These are phyloP conservation scores for Stenichneumon culpator DNA, from an alignment of 2,888 invertebrate genomes.

Conservation along the genomic window DNA sequence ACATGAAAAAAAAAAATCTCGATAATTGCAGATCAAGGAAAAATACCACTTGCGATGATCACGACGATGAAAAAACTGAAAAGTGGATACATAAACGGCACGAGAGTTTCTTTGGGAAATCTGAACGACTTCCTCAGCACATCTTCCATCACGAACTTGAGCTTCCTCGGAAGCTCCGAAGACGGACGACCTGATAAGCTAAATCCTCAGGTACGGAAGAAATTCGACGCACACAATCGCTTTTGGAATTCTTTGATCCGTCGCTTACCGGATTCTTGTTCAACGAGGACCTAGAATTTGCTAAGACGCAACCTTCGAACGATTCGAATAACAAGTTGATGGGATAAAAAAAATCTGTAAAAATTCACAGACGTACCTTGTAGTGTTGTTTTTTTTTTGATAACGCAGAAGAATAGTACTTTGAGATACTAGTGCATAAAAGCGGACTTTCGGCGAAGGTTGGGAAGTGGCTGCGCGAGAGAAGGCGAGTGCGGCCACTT, in stretches of 20 bases:
- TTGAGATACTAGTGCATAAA: no score
- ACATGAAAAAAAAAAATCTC: neutral
- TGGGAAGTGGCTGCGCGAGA: no score
- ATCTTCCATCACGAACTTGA: conserved; percentile 98
- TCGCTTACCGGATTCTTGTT: no score
- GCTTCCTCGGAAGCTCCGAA: conserved; percentile 97
- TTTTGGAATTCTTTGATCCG: neutral
- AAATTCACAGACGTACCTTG: no score
- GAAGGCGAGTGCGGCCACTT: no score
- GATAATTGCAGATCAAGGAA: conserved; percentile 92
- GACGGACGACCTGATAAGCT: conserved; percentile 94
- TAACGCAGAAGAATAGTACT: no score
- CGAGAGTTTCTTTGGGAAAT: conserved; percentile 97
- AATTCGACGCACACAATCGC: neutral
- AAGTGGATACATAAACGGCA: conserved; percentile 99
- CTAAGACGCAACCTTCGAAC: no score
- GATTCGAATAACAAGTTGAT: no score
- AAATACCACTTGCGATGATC: conserved; percentile 96
- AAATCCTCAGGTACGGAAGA: conserved; percentile 80
- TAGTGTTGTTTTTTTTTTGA: no score
- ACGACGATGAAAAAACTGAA: conserved; percentile 99
- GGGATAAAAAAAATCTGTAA: no score
- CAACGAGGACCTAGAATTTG: no score
- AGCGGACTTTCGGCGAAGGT: no score
- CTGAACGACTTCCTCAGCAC: conserved; percentile 98